phyloP scores from a whole-genome alignment of 2,113 vertebrate genomes.

The Tursiops truncatus region DNA sequence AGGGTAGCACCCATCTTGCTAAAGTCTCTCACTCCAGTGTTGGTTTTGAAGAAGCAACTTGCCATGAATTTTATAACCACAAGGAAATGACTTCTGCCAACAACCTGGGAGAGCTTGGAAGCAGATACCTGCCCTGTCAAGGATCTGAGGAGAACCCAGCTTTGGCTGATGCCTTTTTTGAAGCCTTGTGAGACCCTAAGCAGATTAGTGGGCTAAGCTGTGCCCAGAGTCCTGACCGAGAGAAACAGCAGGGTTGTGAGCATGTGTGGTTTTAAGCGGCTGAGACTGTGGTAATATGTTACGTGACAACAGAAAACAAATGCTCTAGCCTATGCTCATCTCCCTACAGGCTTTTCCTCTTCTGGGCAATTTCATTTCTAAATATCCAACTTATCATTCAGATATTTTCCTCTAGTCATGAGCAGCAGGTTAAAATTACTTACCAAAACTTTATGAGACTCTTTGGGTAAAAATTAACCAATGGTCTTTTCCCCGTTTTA shows the following conservation, averaged over 20 bases:
- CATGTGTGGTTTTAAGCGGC: not conserved
- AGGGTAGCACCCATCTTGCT: not conserved
- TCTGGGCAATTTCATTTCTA: not conserved
- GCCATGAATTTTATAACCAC: not conserved
- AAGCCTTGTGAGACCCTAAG: not conserved
- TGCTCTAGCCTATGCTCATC: not conserved
- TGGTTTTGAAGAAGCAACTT: not conserved
- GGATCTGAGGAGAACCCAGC: not conserved
- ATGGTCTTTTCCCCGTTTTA: not conserved
- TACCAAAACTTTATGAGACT: not conserved
- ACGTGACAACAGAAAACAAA: not conserved
- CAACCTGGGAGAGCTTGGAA: not conserved
- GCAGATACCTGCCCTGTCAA: not conserved
- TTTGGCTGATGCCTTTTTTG: not conserved
- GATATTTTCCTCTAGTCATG: not conserved
- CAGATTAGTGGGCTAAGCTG: not conserved
- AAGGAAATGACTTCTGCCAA: not conserved
- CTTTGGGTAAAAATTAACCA: conserved; percentile 1
- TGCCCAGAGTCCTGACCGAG: not conserved
- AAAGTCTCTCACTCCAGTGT: not conserved
- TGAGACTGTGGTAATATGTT: not conserved
- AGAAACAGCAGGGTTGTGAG: not conserved
- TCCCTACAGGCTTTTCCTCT: not conserved
- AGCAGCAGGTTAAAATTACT: not conserved
- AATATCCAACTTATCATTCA: not conserved